Conservation (phyloP, 2,113 vertebrate species). For the Vulpes ferrilata region DNA sequence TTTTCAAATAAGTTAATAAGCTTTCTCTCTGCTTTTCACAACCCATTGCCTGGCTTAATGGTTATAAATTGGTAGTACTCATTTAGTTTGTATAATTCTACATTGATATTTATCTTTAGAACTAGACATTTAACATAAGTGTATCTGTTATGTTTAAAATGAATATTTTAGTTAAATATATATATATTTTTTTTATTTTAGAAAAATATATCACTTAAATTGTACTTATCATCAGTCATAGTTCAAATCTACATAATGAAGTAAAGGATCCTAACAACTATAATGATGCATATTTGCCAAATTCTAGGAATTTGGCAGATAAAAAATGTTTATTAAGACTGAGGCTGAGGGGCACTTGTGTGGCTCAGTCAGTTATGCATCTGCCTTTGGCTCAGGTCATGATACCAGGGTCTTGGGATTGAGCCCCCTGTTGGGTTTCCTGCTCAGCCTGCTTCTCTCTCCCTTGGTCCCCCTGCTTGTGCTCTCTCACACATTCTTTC, state of each 20-base stretch:
- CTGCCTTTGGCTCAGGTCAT: not conserved
- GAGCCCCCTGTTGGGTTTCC: not conserved
- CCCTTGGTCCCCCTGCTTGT: not conserved
- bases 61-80: not conserved
- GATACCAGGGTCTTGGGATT: not conserved
- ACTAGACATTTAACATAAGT: not conserved
- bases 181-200: not conserved
- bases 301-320: not conserved
- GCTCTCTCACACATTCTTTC: not conserved
- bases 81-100: not conserved
- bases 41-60: not conserved
- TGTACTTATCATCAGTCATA: not conserved
- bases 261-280: not conserved
- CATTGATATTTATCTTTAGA: conserved; percentile 16
- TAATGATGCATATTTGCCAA: not conserved
- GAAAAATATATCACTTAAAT: not conserved
- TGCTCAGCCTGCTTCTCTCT: not conserved
- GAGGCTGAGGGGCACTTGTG: not conserved
- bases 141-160: not conserved
- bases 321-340: not conserved
- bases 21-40: not conserved
- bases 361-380: not conserved
- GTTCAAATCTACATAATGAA: not conserved
- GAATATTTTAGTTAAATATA: not conserved
- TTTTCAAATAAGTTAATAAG: not conserved